These are phyloP conservation scores for Lagria hirta DNA, from an alignment of 2,888 invertebrate genomes.

Conservation along the genomic window DNA sequence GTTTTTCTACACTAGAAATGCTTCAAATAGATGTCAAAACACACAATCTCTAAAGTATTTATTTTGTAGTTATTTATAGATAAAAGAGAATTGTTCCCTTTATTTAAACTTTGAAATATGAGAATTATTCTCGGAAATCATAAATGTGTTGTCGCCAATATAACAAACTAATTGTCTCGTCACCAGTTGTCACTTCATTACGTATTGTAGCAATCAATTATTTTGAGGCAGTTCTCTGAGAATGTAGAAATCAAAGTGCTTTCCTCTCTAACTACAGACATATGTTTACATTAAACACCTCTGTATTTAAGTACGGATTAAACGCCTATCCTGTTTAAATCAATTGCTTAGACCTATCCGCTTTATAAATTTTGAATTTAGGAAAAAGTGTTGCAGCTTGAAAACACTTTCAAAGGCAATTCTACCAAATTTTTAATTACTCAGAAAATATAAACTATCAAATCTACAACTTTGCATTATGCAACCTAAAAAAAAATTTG, in stretches of 20 bases:
- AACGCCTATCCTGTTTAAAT: slow-evolving; percentile 10
- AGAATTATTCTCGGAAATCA: slow-evolving; percentile 32
- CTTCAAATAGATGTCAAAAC: slow-evolving; percentile 29
- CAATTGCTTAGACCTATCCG: no score
- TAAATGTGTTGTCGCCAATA: slow-evolving; percentile 29
- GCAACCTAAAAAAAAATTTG: no score
- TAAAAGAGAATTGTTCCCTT: slow-evolving; percentile 31
- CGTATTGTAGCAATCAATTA: slow-evolving; percentile 10
- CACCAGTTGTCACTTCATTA: slow-evolving; percentile 12
- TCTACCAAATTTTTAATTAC: no score
- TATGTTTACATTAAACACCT: slow-evolving; percentile 24
- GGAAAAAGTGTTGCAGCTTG: no score
- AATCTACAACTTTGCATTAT: no score
- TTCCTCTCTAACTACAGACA: slow-evolving; percentile 18
- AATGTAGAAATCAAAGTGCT: slow-evolving; percentile 12
- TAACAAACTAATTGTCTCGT: slow-evolving; percentile 24
- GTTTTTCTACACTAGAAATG: slow-evolving; percentile 26
- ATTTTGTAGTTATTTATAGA: slow-evolving; percentile 25
- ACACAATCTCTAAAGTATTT: slow-evolving; percentile 24
- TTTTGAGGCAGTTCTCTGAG: slow-evolving; percentile 12
- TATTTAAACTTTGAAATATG: slow-evolving; percentile 33
- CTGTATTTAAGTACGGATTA: slow-evolving; percentile 21
- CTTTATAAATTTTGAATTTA: no score
- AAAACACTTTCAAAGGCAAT: no score
- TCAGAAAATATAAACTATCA: no score